Evolutionary conservation across 1,140 invertebrate genomes (phyloP).

Genomic region (Drosophila simulans): DNA sequence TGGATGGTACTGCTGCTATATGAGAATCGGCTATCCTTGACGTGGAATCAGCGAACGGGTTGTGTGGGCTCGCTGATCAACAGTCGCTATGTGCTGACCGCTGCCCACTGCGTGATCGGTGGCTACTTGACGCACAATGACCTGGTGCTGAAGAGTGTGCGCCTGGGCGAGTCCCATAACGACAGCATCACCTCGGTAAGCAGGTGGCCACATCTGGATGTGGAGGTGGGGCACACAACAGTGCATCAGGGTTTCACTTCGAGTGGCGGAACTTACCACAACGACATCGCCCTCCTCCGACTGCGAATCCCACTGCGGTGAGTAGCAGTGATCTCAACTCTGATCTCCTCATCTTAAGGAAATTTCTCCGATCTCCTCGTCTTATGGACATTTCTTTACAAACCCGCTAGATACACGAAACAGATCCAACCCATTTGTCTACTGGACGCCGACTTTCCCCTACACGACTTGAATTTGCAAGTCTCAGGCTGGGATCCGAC

Average conservation of each 20-base stretch:
- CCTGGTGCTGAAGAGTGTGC: conserved; percentile 80
- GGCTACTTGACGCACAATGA: conserved; percentile 83
- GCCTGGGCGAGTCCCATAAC: conserved; percentile 65
- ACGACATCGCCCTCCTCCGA: neutral
- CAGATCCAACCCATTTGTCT: neutral
- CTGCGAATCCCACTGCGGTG: neutral
- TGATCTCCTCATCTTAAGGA: no score
- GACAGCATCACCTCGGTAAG: conserved; percentile 48
- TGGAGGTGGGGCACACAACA: neutral
- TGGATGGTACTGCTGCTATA: neutral
- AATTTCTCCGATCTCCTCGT: no score
- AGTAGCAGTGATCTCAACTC: neutral
- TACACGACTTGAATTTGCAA: neutral
- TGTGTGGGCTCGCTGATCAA: conserved; percentile 86
- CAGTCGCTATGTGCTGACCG: conserved; percentile 85
- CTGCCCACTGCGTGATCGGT: conserved; percentile 86
- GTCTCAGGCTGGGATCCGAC: neutral
- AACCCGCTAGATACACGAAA: neutral
- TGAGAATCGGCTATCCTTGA: neutral
- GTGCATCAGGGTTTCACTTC: neutral
- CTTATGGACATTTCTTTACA: neutral
- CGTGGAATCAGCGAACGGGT: neutral
- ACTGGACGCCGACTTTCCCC: no score
- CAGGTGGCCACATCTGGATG: neutral
- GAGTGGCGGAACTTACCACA: neutral